Evolutionary conservation across 1,140 invertebrate genomes (phyloP), one percentile per base, ranked within the genome.

Genomic region (Drosophila miranda): DNA sequence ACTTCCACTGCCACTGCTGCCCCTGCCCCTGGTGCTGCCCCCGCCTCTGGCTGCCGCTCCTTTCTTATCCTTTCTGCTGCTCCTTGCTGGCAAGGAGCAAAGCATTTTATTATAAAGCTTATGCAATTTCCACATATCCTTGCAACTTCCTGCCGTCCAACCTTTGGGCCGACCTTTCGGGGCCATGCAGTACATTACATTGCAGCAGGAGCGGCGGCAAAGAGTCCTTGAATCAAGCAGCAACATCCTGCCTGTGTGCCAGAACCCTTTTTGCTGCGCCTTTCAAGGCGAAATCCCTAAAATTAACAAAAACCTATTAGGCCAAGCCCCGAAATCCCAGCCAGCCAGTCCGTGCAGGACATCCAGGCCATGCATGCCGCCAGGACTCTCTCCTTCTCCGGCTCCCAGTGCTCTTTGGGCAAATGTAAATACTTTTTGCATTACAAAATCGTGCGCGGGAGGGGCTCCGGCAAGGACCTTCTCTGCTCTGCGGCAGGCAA

Each of bases 221-320:
- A 56, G 72, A 34, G 71, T 38, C 34, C 34, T 13, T 4, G 34
- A 4, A 38, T 38, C 34, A 38, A 38, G 34, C 11, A 38, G 34
- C 34, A 13, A 38, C 34, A 38, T 38, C 11, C 60, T 64, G 41
- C 3, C 23, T 23, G 23, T 23, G 23, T 26, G 23, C 19, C 6
- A 5, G 67, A 77, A 63, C 60, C 76, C 34, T 38, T 49, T 72
- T 79, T 73, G 66, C 64, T 48, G 4, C 23, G 23, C 23, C 23
- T 26, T 26, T 26, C 5, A 26, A 26, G 30, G 8, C 7, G 62
- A 84, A 76, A 61, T 61, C 63, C 63, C 78, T 70, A 81, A 86
- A 86, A 86, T 86, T 86, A 86, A 86, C 82, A 86, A 87, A 86
- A 86, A 86, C 82, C 78, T 86, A 86, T 87, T 86, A 86, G 82